Conservation (phyloP, 2,797 vertebrate species). For the Tragopan temminckii region DNA sequence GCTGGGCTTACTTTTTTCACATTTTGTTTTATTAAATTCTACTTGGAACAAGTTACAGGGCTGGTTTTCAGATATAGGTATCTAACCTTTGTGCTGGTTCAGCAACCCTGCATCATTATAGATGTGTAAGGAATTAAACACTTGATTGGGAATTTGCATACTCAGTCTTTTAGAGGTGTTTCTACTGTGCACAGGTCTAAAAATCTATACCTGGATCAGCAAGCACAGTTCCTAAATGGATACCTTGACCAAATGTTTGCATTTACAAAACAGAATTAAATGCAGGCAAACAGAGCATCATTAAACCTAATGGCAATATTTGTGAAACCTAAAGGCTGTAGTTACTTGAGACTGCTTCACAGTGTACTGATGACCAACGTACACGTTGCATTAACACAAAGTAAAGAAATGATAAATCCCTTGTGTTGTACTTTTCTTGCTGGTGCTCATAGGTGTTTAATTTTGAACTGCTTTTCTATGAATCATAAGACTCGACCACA, state of each 20-base stretch:
- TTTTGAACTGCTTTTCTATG: not conserved
- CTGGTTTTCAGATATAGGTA: not conserved
- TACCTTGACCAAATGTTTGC: conserved; percentile 43
- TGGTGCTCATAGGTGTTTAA: not conserved
- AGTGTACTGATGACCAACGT: not conserved
- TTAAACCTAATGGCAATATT: not conserved
- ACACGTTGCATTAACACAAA: not conserved
- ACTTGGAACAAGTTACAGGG: not conserved
- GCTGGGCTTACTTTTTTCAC: not conserved
- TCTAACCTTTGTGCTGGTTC: not conserved
- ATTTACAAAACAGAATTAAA: conserved; percentile 26
- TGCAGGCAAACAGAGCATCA: not conserved
- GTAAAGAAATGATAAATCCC: not conserved
- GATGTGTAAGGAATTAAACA: not conserved
- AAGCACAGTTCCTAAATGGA: not conserved
- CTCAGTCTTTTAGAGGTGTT: not conserved
- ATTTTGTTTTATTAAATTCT: not conserved
- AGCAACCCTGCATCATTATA: not conserved
- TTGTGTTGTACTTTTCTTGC: not conserved
- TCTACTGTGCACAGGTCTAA: not conserved
- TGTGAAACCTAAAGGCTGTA: not conserved
- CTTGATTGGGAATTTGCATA: not conserved
- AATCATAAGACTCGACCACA: not conserved
- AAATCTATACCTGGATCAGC: not conserved
- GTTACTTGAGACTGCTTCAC: not conserved